These are phyloP conservation scores for Eilema depressum DNA, from an alignment of 2,888 invertebrate genomes.

Conservation along the genomic window DNA sequence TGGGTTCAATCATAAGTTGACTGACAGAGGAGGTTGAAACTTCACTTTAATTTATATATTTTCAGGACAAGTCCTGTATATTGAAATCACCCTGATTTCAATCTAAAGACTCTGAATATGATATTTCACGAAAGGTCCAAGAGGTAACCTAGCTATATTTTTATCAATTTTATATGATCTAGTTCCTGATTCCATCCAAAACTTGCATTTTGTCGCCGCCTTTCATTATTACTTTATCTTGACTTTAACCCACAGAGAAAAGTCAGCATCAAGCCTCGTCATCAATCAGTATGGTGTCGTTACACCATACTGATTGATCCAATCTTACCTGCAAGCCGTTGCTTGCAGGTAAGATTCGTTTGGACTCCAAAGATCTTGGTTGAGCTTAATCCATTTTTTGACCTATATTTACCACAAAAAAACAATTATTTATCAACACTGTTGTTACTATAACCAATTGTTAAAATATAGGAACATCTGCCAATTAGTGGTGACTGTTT, in stretches of 20 bases:
- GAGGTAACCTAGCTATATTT: not conserved
- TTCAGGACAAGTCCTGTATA: not conserved
- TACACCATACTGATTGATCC: no score
- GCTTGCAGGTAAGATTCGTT: not conserved
- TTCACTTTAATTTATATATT: not conserved
- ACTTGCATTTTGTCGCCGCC: no score
- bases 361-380: not conserved
- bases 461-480: not conserved
- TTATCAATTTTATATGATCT: no score
- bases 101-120: not conserved
- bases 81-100: no score
- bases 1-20: no score
- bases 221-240: no score
- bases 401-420: not conserved
- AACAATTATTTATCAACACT: not conserved
- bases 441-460: not conserved
- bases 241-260: not conserved
- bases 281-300: no score
- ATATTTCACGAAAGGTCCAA: not conserved
- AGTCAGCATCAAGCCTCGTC: not conserved
- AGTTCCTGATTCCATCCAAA: no score
- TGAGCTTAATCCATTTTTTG: not conserved
- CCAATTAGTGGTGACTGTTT: not conserved
- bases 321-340: no score
- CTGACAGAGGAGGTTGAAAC: not conserved